Evolutionary conservation across 2,797 vertebrate genomes (phyloP), one percentile per base, ranked within the genome.

Genomic region (Lutjanus argentimaculatus): DNA sequence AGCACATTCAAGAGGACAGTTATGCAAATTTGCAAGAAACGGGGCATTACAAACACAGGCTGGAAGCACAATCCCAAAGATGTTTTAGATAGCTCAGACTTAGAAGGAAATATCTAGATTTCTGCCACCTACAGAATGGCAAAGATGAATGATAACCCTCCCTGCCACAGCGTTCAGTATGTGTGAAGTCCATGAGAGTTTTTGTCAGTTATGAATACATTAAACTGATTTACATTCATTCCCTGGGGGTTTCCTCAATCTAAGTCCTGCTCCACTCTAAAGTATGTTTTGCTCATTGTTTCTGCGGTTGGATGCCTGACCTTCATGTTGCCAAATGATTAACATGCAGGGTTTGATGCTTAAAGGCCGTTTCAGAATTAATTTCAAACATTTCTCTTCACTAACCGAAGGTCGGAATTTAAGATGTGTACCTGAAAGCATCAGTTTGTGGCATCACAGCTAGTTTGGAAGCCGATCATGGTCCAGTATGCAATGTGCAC

Each of bases 11-110:
- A 57, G 66, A 22, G 48, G 55, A 65, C 67, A 72, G 83, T 82
- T 70, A 74, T 77, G 67, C 72, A 87, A 78, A 75, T 68, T 2
- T 51, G 0, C 4, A 66, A 72, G 48, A 46, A 25, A 11, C 48
- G 9, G 16, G 15, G 49, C 30, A 65, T 67, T 21, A 14, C 2
- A 43, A 55, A 48, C 16, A 25, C 3, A 22, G 12, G 42, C 10
- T 21, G 3, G 2, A 52, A 68, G 65, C 43, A 40, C 64, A 46
- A 21, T 69, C 12, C 40, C 5, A 67, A 58, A 72, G 25, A 67
- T 58, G 46, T n/a, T 79, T 74, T 19, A 21, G 36, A 64, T 46
- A 17, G 30, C 3, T 48, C 10, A 67, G 66, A 36, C 21, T 10
- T 21, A 17, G 36, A 68, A 49, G 16, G n/a, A 71, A 55, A 13